Evolutionary conservation across 2,113 vertebrate genomes (phyloP).

Genomic region (Budorcas taxicolor): DNA sequence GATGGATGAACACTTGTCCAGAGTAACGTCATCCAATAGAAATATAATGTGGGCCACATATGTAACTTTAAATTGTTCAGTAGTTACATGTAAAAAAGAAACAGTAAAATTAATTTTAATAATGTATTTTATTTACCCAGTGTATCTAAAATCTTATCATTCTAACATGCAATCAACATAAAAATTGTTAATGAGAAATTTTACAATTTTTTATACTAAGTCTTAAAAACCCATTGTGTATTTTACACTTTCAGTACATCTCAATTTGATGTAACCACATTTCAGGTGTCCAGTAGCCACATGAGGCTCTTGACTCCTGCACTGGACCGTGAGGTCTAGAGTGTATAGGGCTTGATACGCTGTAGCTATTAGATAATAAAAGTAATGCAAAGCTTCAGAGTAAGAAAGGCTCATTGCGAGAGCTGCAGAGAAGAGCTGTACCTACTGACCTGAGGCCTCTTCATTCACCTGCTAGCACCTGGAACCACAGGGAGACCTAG

Average conservation of each 20-base stretch:
- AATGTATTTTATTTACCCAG: neutral
- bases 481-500: neutral
- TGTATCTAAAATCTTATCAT: neutral
- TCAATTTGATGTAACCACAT: neutral
- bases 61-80: neutral
- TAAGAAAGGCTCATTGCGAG: neutral
- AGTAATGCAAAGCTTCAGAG: neutral
- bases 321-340: neutral
- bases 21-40: neutral
- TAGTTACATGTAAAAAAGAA: neutral
- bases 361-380: neutral
- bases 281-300: neutral
- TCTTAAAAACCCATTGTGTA: neutral
- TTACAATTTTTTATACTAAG: neutral
- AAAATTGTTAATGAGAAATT: neutral
- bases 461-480: neutral
- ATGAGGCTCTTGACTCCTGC: neutral
- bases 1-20: neutral
- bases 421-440: neutral
- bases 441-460: neutral
- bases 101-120: neutral
- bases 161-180: neutral
- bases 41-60: neutral
- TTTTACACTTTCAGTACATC: neutral
- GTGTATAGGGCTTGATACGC: neutral